Evolutionary conservation across 1,140 invertebrate genomes (phyloP), one percentile per base, ranked within the genome.

Genomic region (Stegodyphus dumicola): DNA sequence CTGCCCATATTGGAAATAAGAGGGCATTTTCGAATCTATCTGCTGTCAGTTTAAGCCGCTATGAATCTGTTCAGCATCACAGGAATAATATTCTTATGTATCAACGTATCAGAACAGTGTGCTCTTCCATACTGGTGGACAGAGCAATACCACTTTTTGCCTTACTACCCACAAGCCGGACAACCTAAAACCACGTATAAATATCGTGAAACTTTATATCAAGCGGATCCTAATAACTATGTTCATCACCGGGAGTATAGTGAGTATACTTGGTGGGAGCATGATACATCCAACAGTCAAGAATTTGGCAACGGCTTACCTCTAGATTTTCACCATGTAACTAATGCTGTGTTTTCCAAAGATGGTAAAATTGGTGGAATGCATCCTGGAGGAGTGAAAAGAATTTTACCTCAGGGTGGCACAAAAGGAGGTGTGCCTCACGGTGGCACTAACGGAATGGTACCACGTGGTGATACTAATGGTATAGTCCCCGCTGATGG

Each of bases 231-330:
- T 33, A 71, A 86, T 49, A 86, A 65, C 66, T 86, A 15, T 49
- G 54, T 86, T 0, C 84, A 54, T 77, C 33, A 77, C 54, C 53
- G 77, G 66, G 84, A 86, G 65, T 86, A 86, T 53, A 78, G 75
- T 51, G 75, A 86, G 73, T 86, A 77, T 77, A 86, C 75, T 18
- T 86, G 84, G 84, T 86, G 67, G 65, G 84, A 86, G 15, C 83
- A 76, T 54, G 53, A 75, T 56, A 51, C 67, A 71, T 60, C 52
- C 7, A 69, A 69, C 13, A 48, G 13, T 71, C 70, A 49, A 49
- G 67, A 70, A 54, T 18, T 33, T 3, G 33, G 33, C 33, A 33
- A 33, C 3, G 33, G 33, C 33, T 67, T 6, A 60, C 60, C 56
- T 11, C 56, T 60, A 15, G 56, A 53, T 69, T 80, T 51, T 71